phyloP scores from a whole-genome alignment of 2,797 vertebrate species.

The Synanceia verrucosa region DNA sequence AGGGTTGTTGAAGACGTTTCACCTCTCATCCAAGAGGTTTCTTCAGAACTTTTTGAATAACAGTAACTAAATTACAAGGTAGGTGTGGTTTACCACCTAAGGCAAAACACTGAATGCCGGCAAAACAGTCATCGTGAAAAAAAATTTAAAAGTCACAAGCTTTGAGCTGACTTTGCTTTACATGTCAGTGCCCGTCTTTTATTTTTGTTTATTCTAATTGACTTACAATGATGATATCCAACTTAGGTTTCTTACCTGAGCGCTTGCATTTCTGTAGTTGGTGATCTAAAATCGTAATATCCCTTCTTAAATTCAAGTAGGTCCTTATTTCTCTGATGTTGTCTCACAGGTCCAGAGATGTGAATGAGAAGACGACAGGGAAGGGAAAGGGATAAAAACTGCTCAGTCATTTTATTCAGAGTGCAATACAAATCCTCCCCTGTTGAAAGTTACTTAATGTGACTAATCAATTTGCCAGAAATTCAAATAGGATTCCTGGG shows the following conservation, averaged over 20 bases:
- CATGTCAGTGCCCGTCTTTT: neutral
- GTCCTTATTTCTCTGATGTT: neutral
- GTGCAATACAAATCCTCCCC: constrained; percentile 19
- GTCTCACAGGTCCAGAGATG: constrained; percentile 1
- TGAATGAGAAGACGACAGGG: neutral
- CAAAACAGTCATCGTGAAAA: neutral
- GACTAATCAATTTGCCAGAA: constrained; percentile 57
- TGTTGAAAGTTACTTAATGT: constrained; percentile 42
- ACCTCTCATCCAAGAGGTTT: no score
- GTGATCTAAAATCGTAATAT: neutral
- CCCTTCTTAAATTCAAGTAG: neutral
- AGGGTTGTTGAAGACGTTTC: no score
- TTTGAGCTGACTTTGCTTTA: neutral
- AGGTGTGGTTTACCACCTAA: constrained; percentile 15
- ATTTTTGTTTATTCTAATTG: neutral
- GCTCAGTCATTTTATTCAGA: neutral
- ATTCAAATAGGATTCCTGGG: neutral
- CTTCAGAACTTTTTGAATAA: no score
- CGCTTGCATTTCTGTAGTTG: constrained; percentile 62
- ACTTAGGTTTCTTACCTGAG: constrained; percentile 66
- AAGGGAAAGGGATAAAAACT: neutral
- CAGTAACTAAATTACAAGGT: constrained; percentile 7
- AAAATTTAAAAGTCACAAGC: neutral
- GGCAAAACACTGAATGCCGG: constrained; percentile 4
- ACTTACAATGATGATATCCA: neutral